Base-by-base conservation (phyloP, 1,140 invertebrate genomes). In the Matsumurasca onukii region DNA sequence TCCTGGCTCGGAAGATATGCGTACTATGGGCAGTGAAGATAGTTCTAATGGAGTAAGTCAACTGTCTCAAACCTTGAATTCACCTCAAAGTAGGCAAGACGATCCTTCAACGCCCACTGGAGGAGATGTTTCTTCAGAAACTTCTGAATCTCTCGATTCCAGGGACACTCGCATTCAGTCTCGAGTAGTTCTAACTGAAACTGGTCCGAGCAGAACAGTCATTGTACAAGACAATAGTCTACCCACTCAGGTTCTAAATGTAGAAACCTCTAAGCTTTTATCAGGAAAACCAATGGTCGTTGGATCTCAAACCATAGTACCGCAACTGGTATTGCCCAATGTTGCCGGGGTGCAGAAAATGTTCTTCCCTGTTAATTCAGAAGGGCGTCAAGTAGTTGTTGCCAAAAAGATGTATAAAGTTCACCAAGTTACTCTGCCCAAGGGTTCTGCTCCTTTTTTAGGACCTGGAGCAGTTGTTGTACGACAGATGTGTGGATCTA, bases 221-320 rank as follows among this genome's bases (percentile, higher is more conserved):
- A 82, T 83, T 29, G 82, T 83, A 0, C 82, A 84, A 68, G 82
- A 84, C 31, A 76, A 79, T 30, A 69, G 80, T 27, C 81, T 79
- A 52, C 61, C 57, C 22, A 65, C 71, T 45, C 55, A 59, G 30
- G 66, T 72, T n/a, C 70, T 74, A 17, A 74, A 70, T 71, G 67
- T 72, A 15, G 73, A 74, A 17, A 61, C 64, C 51, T 34, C 71
- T 22, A 74, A 74, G 68, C 59, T 74, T 27, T 45, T 75, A n/a
- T 55, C 72, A 27, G 72, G 74, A 20, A 75, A 75, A 61, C 73
- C 71, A 61, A 63, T 74, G 29, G 73, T 75, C 49, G 74, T 74
- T 52, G 74, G 72, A 67, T 71, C 69, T 67, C 55, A 68, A 20
- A 49, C 71, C 45, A 59, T 70, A 34, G 67, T 75, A 48, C 74